Percentiles rank a stretch among this genome's conserved stretches.
phyloP scores from a whole-genome alignment of 1,140 invertebrate species.

The Calycopis cecrops region DNA sequence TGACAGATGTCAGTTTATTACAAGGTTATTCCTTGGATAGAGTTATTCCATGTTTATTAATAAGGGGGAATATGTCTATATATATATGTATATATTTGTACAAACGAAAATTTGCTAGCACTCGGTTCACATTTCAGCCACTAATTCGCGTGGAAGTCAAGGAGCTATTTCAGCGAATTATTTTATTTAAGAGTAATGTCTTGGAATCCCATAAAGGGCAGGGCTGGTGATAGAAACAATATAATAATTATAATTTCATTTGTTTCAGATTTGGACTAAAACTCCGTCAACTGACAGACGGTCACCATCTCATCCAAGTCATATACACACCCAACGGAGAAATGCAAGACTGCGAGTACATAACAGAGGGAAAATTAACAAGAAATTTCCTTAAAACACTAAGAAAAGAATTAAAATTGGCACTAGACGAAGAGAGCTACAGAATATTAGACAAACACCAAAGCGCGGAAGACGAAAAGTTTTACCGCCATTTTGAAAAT shows the following conservation, averaged over 20 bases:
- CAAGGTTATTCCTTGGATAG: too few relatives aligned
- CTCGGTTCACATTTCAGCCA: too few relatives aligned
- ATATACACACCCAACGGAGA: conserved; percentile 77
- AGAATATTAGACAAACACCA: conserved; percentile 39
- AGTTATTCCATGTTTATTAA: too few relatives aligned
- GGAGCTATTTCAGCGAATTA: too few relatives aligned
- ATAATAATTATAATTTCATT: conserved; percentile 27
- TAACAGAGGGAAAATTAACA: conserved; percentile 71
- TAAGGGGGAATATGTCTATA: too few relatives aligned
- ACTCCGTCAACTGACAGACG: conserved; percentile 80
- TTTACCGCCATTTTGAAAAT: conserved; percentile 60
- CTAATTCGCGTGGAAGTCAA: too few relatives aligned
- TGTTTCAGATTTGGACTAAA: conserved; percentile 74
- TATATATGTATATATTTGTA: too few relatives aligned
- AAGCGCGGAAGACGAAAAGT: conserved; percentile 42
- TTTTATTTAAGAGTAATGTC: too few relatives aligned
- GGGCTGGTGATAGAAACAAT: too few relatives aligned
- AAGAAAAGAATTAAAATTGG: conserved; percentile 72
- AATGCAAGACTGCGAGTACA: conserved; percentile 81
- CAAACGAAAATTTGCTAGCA: too few relatives aligned
- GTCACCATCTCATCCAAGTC: conserved; percentile 79
- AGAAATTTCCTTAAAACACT: conserved; percentile 76
- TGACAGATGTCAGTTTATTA: too few relatives aligned
- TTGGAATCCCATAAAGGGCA: too few relatives aligned
- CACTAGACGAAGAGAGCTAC: conserved; percentile 57